Evolutionary conservation across 2,113 vertebrate species (phyloP).

Genomic region (Scophthalmus maximus): DNA sequence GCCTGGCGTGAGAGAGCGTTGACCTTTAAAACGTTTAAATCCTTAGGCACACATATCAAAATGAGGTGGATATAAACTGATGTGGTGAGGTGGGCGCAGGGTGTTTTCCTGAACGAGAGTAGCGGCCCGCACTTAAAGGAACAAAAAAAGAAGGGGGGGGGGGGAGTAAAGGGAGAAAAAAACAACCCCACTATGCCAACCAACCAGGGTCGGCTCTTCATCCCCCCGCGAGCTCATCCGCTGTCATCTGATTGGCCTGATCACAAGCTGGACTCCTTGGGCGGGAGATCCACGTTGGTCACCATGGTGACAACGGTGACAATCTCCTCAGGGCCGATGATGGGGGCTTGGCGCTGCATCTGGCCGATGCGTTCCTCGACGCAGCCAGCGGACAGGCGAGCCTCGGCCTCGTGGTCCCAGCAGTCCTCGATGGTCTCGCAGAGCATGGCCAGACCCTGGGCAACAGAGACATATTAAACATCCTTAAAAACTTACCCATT

Average conservation of each 20-base stretch:
- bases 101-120: slow-evolving; percentile 77
- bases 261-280: slow-evolving; percentile 99
- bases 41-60: slow-evolving; percentile 70
- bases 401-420: slow-evolving; percentile 99
- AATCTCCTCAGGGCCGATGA: slow-evolving; percentile 94
- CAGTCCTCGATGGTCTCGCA: slow-evolving; percentile 98
- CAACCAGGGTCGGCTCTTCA: slow-evolving; percentile 66
- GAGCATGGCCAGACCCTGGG: slow-evolving; percentile 94
- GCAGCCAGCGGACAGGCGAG: slow-evolving; percentile 94
- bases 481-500: too few relatives aligned
- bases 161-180: slow-evolving; percentile 5
- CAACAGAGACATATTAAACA: too few relatives aligned
- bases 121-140: slow-evolving; percentile 72
- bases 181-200: slow-evolving; percentile 43
- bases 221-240: slow-evolving; percentile 48
- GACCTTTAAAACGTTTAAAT: slow-evolving; percentile 47
- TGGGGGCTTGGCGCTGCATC: slow-evolving; percentile 95
- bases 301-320: slow-evolving; percentile 99
- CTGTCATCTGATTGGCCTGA: slow-evolving; percentile 45
- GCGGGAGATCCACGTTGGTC: slow-evolving; percentile 98
- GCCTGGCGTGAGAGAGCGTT: slow-evolving; percentile 28
- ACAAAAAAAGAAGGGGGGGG: slow-evolving; percentile 13
- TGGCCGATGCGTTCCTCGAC: slow-evolving; percentile 96
- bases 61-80: slow-evolving; percentile 63
- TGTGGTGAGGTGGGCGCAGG: slow-evolving; percentile 65